These are phyloP conservation scores for Microcebus griseorufus DNA, from an alignment of 2,113 vertebrate species.

Conservation along the genomic window DNA sequence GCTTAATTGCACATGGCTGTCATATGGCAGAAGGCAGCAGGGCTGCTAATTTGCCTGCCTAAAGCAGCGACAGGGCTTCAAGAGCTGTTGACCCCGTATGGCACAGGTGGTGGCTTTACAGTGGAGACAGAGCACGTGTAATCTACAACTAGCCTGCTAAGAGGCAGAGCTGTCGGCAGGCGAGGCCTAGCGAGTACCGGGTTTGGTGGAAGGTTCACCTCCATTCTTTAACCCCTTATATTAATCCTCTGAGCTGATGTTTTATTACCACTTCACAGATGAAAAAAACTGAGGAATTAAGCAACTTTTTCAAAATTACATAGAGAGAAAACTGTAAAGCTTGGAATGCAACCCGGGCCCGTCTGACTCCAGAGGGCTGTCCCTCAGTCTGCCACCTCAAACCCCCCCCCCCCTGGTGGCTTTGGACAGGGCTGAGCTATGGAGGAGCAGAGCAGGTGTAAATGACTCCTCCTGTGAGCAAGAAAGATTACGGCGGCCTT, in stretches of 20 bases:
- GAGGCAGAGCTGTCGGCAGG: no score
- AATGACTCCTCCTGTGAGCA: neutral
- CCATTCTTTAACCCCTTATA: neutral
- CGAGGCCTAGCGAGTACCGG: neutral
- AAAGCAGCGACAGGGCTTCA: neutral
- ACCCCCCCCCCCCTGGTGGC: no score
- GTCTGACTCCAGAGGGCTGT: neutral
- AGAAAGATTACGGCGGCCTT: neutral
- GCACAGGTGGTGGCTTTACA: accelerated
- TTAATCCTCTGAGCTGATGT: neutral
- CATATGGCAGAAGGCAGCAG: accelerated
- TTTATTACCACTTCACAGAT: neutral
- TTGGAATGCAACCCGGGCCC: neutral
- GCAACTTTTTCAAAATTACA: neutral
- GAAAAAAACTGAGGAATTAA: neutral
- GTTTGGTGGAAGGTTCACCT: neutral
- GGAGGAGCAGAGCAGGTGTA: neutral
- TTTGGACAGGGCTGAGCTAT: no score
- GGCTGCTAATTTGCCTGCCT: neutral
- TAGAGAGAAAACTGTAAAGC: neutral
- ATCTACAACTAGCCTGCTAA: neutral
- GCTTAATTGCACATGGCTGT: neutral
- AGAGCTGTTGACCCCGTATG: accelerated
- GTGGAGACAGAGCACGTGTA: neutral
- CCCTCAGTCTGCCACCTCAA: accelerated